phyloP scores from a whole-genome alignment of 1,140 invertebrate genomes.

The Leptopilina boulardi region DNA sequence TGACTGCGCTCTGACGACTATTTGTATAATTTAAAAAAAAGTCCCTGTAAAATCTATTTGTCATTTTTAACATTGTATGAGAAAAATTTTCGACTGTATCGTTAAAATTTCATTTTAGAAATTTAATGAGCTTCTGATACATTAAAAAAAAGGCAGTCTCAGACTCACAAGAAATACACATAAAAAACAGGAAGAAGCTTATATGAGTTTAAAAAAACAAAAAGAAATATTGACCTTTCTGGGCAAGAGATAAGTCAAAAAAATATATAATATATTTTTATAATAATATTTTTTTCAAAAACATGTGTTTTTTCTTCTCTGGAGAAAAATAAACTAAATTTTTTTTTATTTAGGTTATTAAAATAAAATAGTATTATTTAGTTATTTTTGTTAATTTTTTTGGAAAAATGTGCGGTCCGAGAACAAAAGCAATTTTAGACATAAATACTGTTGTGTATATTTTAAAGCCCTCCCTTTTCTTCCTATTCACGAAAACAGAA shows the following conservation, averaged over 20 bases:
- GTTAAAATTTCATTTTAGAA: constrained; percentile 59
- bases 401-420: not conserved
- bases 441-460: not conserved
- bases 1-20: not conserved
- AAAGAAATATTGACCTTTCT: not conserved
- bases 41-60: not conserved
- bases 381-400: not conserved
- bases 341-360: too few species aligned
- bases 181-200: constrained; percentile 12
- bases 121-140: constrained; percentile 60
- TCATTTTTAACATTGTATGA: not conserved
- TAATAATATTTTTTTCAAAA: not conserved
- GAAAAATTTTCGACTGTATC: too few species aligned
- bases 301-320: too few species aligned
- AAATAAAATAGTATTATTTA: not conserved
- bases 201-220: constrained; percentile 4
- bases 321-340: too few species aligned
- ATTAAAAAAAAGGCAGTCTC: constrained; percentile 8
- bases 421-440: not conserved
- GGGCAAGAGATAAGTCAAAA: not conserved
- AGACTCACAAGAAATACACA: constrained; percentile 17
- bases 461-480: not conserved
- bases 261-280: not conserved
- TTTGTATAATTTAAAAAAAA: too few species aligned
- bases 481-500: constrained; percentile 5